phyloP scores from a whole-genome alignment of 2,797 vertebrate species.

The Chrysocyon brachyurus region DNA sequence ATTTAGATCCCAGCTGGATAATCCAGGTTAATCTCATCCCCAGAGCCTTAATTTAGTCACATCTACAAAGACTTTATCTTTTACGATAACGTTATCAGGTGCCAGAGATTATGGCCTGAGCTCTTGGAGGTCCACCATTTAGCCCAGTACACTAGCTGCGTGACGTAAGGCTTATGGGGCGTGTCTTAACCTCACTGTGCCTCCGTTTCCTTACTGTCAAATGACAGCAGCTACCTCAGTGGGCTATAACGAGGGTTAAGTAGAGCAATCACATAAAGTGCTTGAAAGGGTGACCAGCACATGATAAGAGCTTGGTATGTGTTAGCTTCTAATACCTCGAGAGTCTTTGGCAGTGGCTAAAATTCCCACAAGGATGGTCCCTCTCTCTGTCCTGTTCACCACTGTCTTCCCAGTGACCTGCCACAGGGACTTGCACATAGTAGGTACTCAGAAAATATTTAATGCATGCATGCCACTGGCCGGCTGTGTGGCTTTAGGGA shows the following conservation, averaged over 20 bases:
- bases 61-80: neutral
- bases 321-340: neutral
- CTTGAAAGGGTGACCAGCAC: neutral
- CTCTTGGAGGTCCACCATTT: neutral
- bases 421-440: too few species aligned
- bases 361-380: neutral
- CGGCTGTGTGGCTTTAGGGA: neutral
- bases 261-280: neutral
- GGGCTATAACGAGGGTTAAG: neutral
- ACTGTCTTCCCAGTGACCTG: neutral
- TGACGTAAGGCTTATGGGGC: neutral
- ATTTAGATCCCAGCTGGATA: neutral
- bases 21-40: neutral
- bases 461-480: rapidly evolving
- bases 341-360: neutral
- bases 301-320: neutral
- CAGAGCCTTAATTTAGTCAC: neutral
- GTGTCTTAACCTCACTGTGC: neutral
- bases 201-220: neutral
- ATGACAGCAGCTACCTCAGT: neutral
- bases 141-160: neutral
- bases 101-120: neutral
- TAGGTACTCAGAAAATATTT: neutral
- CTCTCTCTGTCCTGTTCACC: neutral
- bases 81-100: neutral